These are phyloP conservation scores for Etheostoma spectabile DNA, from an alignment of 2,113 vertebrate genomes.

Conservation along the genomic window DNA sequence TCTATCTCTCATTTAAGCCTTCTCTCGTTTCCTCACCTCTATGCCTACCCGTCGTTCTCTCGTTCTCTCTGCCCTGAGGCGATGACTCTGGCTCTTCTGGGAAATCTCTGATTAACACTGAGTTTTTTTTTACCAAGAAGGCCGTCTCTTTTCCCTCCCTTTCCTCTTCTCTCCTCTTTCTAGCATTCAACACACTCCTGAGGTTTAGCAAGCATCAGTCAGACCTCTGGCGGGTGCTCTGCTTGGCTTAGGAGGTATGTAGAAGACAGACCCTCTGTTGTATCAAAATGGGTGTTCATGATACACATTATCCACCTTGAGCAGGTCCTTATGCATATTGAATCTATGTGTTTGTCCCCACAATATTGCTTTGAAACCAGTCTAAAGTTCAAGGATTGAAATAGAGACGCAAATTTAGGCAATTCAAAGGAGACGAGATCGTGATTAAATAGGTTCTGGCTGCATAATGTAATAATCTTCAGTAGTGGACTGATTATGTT, in stretches of 20 bases:
- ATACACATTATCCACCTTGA: slow-evolving; percentile 50
- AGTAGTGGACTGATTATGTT: background rate
- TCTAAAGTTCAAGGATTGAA: background rate
- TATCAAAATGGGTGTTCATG: slow-evolving; percentile 49
- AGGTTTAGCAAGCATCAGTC: slow-evolving; percentile 54
- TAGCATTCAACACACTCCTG: slow-evolving; percentile 46
- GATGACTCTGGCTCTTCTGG: slow-evolving; percentile 69
- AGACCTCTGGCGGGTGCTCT: slow-evolving; percentile 41
- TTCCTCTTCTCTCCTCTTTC: slow-evolving; percentile 42
- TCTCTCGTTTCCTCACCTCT: slow-evolving; percentile 77
- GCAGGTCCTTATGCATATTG: background rate
- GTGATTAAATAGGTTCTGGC: background rate
- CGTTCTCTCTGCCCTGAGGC: slow-evolving; percentile 60
- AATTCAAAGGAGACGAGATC: background rate
- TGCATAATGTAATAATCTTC: background rate
- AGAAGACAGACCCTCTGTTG: slow-evolving; percentile 52
- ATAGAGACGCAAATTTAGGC: background rate
- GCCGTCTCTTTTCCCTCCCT: slow-evolving; percentile 36
- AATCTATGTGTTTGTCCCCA: background rate
- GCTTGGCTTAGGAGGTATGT: slow-evolving; percentile 24
- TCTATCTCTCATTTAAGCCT: slow-evolving; percentile 74
- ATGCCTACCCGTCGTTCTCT: slow-evolving; percentile 47
- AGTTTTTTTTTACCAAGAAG: slow-evolving; percentile 56
- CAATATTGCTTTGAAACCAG: background rate
- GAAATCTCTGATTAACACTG: slow-evolving; percentile 79